phyloP scores from a whole-genome alignment of 2,797 vertebrate genomes.

The Pangasius larnaudii region DNA sequence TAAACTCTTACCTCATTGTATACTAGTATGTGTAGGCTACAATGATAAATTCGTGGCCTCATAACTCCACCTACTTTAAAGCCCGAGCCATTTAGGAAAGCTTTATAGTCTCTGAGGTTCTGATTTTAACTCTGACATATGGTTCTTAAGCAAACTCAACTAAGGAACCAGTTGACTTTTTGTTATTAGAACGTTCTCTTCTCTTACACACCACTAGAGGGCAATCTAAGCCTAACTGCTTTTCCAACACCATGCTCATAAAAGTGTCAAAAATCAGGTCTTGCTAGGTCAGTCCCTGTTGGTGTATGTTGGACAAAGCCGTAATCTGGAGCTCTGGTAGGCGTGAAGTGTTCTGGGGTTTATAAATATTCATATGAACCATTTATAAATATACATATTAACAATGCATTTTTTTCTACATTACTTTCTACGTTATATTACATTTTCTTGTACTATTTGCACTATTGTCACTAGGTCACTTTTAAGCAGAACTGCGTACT shows the following conservation, averaged over 20 bases:
- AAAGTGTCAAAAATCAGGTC: neutral
- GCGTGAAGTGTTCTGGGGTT: neutral
- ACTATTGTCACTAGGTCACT: too few relatives aligned
- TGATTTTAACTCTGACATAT: neutral
- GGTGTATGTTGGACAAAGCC: neutral
- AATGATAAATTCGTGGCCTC: neutral
- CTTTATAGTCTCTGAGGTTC: neutral
- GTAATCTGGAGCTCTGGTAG: neutral
- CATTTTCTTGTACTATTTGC: too few relatives aligned
- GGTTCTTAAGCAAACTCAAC: neutral
- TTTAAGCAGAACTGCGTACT: too few relatives aligned
- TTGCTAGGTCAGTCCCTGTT: neutral
- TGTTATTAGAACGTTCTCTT: neutral
- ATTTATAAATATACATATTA: too few relatives aligned
- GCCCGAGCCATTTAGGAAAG: neutral
- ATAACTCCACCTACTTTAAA: neutral
- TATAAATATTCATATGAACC: neutral
- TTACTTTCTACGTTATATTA: too few relatives aligned
- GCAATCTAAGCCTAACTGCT: neutral
- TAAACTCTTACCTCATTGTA: neutral
- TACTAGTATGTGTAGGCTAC: neutral
- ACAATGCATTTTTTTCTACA: too few relatives aligned
- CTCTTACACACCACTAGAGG: constrained; percentile 20
- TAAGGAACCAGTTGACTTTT: neutral
- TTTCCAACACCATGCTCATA: neutral